These are phyloP conservation scores for Microcebus jonahi DNA, from an alignment of 2,113 vertebrate genomes.

Conservation along the genomic window DNA sequence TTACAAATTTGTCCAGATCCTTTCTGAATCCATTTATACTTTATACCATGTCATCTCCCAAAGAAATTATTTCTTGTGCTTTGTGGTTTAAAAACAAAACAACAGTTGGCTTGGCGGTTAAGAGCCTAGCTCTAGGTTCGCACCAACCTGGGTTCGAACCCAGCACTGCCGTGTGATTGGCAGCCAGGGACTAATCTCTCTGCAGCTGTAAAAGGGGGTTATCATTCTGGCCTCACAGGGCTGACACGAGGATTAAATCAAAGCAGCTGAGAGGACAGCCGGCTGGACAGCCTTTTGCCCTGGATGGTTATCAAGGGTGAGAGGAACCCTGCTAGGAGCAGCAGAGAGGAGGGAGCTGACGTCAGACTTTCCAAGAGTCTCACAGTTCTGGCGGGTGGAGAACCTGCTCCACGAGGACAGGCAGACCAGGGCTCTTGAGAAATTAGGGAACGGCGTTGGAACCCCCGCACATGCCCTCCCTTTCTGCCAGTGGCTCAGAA, in stretches of 20 bases:
- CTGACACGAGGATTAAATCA: not conserved
- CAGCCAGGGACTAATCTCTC: not conserved
- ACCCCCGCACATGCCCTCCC: fast-evolving
- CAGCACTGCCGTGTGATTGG: not conserved
- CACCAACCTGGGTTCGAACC: not conserved
- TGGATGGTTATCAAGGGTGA: not conserved
- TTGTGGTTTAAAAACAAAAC: not conserved
- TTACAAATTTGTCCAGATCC: not conserved
- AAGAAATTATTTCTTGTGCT: conserved; percentile 12
- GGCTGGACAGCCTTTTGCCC: not conserved
- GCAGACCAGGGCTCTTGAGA: not conserved
- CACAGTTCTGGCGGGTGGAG: not conserved
- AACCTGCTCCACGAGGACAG: not conserved
- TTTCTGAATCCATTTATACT: conserved; percentile 28
- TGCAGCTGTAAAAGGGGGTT: not conserved
- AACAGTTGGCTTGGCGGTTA: not conserved
- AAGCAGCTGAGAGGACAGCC: not conserved
- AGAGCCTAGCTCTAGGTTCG: not conserved
- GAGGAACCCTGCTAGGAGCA: not conserved
- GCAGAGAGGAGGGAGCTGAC: not conserved
- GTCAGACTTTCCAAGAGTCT: not conserved
- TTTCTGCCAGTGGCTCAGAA: not conserved
- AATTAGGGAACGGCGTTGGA: not conserved
- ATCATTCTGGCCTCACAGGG: fast-evolving
- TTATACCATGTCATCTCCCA: not conserved